Base-by-base conservation (phyloP, 2,113 vertebrate species). In the Saguinus imperator region DNA sequence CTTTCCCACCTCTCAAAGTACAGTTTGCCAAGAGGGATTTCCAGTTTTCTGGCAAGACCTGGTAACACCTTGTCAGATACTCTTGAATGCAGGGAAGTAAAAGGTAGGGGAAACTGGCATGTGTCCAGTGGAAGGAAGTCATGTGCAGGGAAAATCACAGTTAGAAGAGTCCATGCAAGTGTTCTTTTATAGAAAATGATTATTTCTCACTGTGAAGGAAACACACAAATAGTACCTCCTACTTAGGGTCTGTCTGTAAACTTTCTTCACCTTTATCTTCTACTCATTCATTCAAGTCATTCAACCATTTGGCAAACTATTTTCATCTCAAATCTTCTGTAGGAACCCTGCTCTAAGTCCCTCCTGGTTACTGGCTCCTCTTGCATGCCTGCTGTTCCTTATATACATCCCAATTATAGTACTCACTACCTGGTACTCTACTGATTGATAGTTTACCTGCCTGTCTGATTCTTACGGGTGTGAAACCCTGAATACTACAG, bases 251-350 rank as follows among this genome's bases (percentile, higher is more conserved):
- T n/a, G n/a, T n/a, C n/a, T n/a, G n/a, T n/a, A n/a, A n/a, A n/a
- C n/a, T n/a, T n/a, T 12, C 8, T 43, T 3, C 16, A 40, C 23
- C 45, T 45, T 17, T 61, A 35, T 20, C 5, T 87, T 77, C 12
- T 14, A 0, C 25, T 57, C 37, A 50, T 84, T 66, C 16, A 6
- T 23, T 35, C 43, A 57, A 29, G 48, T 43, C 29, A 29, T 57
- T 50, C 2, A 0, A 32, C 32, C 37, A 9, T 29, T 77, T 6
- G 35, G 0, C 40, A 25, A 5, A 2, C 10, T 43, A 77, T 48
- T 43, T 61, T 72, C 77, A n/a, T 3, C n/a, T 43, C 20, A 5
- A 7, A 48, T 75, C 80, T 43, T n/a, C 13, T 14, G 1, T 1
- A 5, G 21, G 70, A 84, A 27, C 16, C 21, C 40, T 79, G 58